Base-by-base conservation (phyloP, 2,888 invertebrate species). In the Cephonodes hylas region DNA sequence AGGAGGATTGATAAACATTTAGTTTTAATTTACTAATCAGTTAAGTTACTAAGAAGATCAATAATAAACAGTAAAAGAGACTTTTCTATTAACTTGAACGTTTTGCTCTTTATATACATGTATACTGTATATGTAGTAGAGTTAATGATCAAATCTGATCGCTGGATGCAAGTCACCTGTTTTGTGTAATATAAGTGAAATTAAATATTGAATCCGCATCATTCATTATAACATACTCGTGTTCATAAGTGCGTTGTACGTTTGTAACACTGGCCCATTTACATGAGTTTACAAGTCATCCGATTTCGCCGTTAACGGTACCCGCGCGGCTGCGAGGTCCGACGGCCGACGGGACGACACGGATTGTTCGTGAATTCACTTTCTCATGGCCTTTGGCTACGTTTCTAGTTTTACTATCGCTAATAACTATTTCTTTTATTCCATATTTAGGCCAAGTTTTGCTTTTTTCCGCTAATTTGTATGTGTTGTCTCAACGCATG, bases 241-340 rank as follows among this genome's bases (percentile, higher is more conserved):
- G 7, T n/a, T 15, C 23, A 4, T 3, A 31, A 23, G 45, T 15
- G 42, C 62, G 69, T 65, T 67, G 66, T 72, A 71, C 71, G 73
- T 68, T 73, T 65, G 88, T 85, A 79, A 77, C 81, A 86, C 82
- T 89, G 80, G 79, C 89, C 86, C 73, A 80, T 86, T 85, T 87
- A 74, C 83, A 80, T 80, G 80, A 79, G 80, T 80, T 80, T 71
- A 79, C 79, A 73, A 80, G 83, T 80, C 82, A 81, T 81, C 78
- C 75, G 86, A 85, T 88, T 88, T 89, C 87, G 86, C 86, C 70
- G 82, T 64, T 90, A 91, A 90, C 91, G 90, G 91, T 89, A 87
- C 78, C 66, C 63, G 66, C 66, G 20, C 42, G 53, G 8, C 23
- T 7, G 15, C 27, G 23, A 18, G n/a, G 27, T 46, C 7, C 42